Evolutionary conservation across 2,113 vertebrate genomes (phyloP), one percentile per base, ranked within the genome.

Genomic region (Etia nguti): DNA sequence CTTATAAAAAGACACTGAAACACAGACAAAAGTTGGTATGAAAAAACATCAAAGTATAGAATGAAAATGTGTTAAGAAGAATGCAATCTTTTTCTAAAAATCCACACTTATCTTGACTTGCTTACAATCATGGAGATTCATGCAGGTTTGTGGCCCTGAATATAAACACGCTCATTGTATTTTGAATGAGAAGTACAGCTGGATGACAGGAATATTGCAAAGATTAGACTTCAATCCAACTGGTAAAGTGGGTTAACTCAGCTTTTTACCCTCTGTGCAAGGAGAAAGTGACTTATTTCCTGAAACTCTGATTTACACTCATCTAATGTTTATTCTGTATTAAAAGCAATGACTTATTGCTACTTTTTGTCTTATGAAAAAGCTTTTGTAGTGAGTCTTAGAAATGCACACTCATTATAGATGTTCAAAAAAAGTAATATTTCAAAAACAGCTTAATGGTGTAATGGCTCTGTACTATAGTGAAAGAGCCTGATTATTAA

Each of bases 391-490:
- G 46, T 2, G 26, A 52, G 46, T 31, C 26, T 77, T 77, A 52
- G 73, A 52, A 77, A 77, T 77, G 73, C 46, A 60, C 60, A 41
- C 48, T 90, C 54, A 86, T 86, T 82, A 81, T 29, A 12, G 34
- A 41, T 31, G 60, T 26, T 82, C 20, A 36, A 36, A 68, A 88
- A 87, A 55, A 20, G 46, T 34, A n/a, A 87, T 50, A 75, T 85
- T 85, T 85, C 52, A 79, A 81, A 83, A 56, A 22, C 9, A 38
- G 85, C 48, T 85, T 89, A 85, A 88, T 90, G 46, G 59, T 81
- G n/a, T 80, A 70, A 77, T 41, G 24, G 85, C 20, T 13, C 8
- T 5, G 24, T 65, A 55, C 46, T 41, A 9, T 31, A 59, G 46
- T 73, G 8, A 70, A 87, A 70, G 15, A 57, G 46, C 12, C 31